Base-by-base conservation (phyloP, 2,113 vertebrate species). In the Cebidichthys violaceus region DNA sequence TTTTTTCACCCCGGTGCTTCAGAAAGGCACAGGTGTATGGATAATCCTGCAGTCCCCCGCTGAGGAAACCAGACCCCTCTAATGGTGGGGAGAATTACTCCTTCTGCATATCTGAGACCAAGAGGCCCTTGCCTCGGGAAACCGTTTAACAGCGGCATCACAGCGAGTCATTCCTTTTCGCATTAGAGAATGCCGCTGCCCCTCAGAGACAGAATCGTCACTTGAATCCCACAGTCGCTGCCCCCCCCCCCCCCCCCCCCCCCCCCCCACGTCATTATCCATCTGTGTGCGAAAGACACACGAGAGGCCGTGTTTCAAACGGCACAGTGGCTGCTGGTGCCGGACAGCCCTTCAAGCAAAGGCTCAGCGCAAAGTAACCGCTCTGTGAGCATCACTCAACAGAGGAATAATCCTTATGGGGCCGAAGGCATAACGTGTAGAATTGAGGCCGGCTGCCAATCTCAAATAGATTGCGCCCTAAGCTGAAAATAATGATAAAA, bases 401-500 rank as follows among this genome's bases (percentile, higher is more conserved):
- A 55, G 39, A 73, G 82, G 37, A 85, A 73, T 91, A 91, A 92
- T 92, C 92, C 81, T 82, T 77, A 27, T 77, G 81, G 50, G 59
- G 68, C 72, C 69, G 74, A 90, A 90, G 67, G 73, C 78, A 81
- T 81, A 75, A 81, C 70, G 75, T 83, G 45, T 74, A 70, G 64
- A 89, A 86, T 84, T 81, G 74, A 89, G 66, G 88, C 81, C 57
- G 4, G 41, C 70, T 83, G 57, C 80, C 80, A 88, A 79, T 88
- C 85, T 70, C 69, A 85, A 84, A 89, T 79, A 90, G 60, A 88
- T 72, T 88, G 72, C 64, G 72, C 45, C 75, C 62, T 88, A 73
- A 90, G 66, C 83, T 86, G 75, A 87, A 85, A 75, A 88, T 84
- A 85, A 79, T 71, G 43, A 84, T 79, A 83, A 77, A 89, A 86